Evolutionary conservation across 1,140 invertebrate species (phyloP), one percentile per base, ranked within the genome.

Genomic region (Trachymyrmex cornetzi): DNA sequence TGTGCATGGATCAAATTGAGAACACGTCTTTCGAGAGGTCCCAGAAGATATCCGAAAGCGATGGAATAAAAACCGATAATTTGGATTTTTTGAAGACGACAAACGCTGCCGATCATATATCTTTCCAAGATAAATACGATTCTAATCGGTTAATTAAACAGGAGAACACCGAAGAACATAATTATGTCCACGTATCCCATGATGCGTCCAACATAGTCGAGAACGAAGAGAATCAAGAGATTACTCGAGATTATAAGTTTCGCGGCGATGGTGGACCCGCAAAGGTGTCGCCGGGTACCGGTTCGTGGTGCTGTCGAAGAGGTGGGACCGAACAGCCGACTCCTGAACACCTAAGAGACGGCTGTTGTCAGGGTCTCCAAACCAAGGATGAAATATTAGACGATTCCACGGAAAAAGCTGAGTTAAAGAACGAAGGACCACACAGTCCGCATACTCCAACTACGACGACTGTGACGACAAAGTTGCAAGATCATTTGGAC

Each of bases 271-370:
- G 97, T 9, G 97, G 97, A 4, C 96, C 97, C 24, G 96, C 95
- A 4, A 94, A 95, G 67, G 95, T 97, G 16, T 96, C 95, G 77
- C 95, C 96, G 14, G 95, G 95, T 87, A 90, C 95, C 19, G 97
- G 97, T 1, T 97, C 97, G 27, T 97, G 97, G 89, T 97, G 97
- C 88, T 97, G 97, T 93, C 96, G 97, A 59, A 96, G 97, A 92
- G 97, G 97, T 11, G 97, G 97, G 3, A 97, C 96, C 0, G 96
- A 97, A 67, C 96, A 96, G 57, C 97, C 97, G 34, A 97, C 96
- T 0, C 96, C 96, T 0, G 97, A 97, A 92, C 97, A 97, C 92
- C 91, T 97, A n/a, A 96, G 96, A 87, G 97, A 97, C 59, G 97
- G 97, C 34, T 97, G 96, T 85, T 97, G 97, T 91, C 95, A 96